Conservation (phyloP, 1,140 invertebrate species). For the Whitmania pigra region DNA sequence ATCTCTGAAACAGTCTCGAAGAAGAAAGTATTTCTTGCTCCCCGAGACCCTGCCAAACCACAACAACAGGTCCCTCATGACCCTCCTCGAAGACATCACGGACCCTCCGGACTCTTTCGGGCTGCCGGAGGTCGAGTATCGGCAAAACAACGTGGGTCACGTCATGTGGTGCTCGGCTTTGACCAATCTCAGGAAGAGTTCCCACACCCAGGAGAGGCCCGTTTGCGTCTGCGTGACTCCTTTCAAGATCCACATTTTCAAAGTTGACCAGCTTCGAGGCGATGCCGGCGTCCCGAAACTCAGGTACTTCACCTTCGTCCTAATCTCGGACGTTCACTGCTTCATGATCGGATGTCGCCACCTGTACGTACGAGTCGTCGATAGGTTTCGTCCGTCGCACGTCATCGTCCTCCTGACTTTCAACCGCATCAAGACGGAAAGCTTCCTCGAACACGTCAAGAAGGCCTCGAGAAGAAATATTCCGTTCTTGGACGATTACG, state of each 20-base stretch:
- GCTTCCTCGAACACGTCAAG: constrained; percentile 27
- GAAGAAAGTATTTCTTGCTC: constrained; percentile 10
- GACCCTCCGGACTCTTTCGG: neutral
- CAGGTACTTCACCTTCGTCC: constrained; percentile 26
- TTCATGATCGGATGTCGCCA: constrained; percentile 34
- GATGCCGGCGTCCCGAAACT: constrained; percentile 29
- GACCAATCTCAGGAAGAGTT: constrained; percentile 25
- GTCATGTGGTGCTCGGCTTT: constrained; percentile 36
- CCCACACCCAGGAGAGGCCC: constrained; percentile 28
- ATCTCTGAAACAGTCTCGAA: too few species aligned
- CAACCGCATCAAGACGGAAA: constrained; percentile 30
- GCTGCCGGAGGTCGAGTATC: neutral
- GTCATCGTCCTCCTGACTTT: constrained; percentile 34
- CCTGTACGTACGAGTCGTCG: constrained; percentile 33
- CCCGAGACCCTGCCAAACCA: constrained; percentile 24
- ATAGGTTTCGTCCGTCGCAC: constrained; percentile 18
- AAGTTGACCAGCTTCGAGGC: constrained; percentile 27
- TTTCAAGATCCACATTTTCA: constrained; percentile 34
- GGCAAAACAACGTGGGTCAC: constrained; percentile 24
- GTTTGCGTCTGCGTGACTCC: constrained; percentile 36
- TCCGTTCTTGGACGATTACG: constrained; percentile 21
- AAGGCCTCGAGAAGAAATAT: constrained; percentile 15
- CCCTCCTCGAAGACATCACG: constrained; percentile 15
- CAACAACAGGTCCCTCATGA: constrained; percentile 20
- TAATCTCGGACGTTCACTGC: constrained; percentile 35